Conservation (phyloP, 2,888 invertebrate genomes). For the Drosophila setosimentum region DNA sequence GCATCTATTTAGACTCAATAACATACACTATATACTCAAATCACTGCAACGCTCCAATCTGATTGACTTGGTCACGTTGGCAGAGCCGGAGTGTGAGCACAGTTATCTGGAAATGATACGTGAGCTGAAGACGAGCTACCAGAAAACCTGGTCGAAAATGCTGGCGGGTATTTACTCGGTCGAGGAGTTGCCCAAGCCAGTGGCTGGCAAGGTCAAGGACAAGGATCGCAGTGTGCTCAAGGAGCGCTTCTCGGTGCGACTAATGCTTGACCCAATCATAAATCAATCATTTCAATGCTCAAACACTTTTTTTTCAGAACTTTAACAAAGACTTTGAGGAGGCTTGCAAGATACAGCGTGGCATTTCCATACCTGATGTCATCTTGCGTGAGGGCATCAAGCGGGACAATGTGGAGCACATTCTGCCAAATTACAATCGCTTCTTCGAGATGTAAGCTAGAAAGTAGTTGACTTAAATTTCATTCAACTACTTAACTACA, state of each 20-base stretch:
- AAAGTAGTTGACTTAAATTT: too few species aligned
- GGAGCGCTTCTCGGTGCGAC: slow-evolving; percentile 93
- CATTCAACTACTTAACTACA: neutral
- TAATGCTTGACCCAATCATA: neutral
- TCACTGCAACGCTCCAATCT: slow-evolving; percentile 94
- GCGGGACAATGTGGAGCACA: slow-evolving; percentile 94
- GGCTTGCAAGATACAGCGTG: slow-evolving; percentile 92
- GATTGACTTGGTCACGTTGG: slow-evolving; percentile 91
- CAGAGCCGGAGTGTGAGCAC: slow-evolving; percentile 94
- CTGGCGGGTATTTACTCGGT: slow-evolving; percentile 90
- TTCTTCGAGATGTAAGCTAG: slow-evolving; percentile 90
- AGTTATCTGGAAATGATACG: slow-evolving; percentile 94
- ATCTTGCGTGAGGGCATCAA: slow-evolving; percentile 95
- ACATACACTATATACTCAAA: slow-evolving; percentile 97
- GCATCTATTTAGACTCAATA: slow-evolving; percentile 96
- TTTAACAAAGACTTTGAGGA: slow-evolving; percentile 99
- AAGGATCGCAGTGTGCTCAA: slow-evolving; percentile 94
- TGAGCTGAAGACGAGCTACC: slow-evolving; percentile 89
- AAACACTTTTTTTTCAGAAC: slow-evolving; percentile 86
- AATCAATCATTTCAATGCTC: too few species aligned
- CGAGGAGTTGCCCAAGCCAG: slow-evolving; percentile 89
- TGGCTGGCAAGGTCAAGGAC: slow-evolving; percentile 91
- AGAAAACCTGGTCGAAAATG: slow-evolving; percentile 92
- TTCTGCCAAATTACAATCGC: slow-evolving; percentile 93
- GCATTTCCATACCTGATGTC: slow-evolving; percentile 96